Evolutionary conservation across 2,797 vertebrate species (phyloP), one percentile per base, ranked within the genome.

Genomic region (Centroberyx gerrardi): DNA sequence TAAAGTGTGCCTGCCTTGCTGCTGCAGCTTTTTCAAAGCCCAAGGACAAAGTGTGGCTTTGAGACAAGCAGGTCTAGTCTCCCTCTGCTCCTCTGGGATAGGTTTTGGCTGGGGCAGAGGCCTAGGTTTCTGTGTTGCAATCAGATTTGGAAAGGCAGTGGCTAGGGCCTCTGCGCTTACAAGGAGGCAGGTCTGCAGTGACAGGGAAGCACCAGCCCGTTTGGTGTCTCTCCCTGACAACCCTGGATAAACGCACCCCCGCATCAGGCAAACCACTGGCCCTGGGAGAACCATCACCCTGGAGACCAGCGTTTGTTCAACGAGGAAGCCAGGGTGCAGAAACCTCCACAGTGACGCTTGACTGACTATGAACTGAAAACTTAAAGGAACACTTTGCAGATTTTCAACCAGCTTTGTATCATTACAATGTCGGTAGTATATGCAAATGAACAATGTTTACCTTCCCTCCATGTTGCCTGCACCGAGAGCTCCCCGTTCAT

Each of bases 231-330:
- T 89, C 68, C 77, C 60, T 88, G 88, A 90, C 88, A 88, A 86
- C 80, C 9, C 61, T 22, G 54, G 31, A 29, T 69, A 55, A 77
- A 86, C 2, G 51, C 48, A 27, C 52, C 78, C 66, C 83, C 4
- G 8, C 72, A 75, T 85, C 51, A 81, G 56, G 65, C 75, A 62
- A 89, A 55, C 65, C 38, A 8, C 70, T 36, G 55, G 61, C 55
- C 80, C 83, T 68, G 64, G 75, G 79, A 88, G 85, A 85, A 72
- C 60, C 75, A 83, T 92, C 86, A 66, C 92, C 91, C 72, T 84
- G 87, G 91, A 84, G 86, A 93, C 90, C 60, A 49, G 72, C 8
- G 12, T 73, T 76, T 76, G 79, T 67, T 85, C 73, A 78, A 27
- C 18, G 58, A 67, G 53, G 66, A 66, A 77, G 68, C 79, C 28